These are phyloP conservation scores for Nyctereutes procyonoides DNA, from an alignment of 2,113 vertebrate species.

Conservation along the genomic window DNA sequence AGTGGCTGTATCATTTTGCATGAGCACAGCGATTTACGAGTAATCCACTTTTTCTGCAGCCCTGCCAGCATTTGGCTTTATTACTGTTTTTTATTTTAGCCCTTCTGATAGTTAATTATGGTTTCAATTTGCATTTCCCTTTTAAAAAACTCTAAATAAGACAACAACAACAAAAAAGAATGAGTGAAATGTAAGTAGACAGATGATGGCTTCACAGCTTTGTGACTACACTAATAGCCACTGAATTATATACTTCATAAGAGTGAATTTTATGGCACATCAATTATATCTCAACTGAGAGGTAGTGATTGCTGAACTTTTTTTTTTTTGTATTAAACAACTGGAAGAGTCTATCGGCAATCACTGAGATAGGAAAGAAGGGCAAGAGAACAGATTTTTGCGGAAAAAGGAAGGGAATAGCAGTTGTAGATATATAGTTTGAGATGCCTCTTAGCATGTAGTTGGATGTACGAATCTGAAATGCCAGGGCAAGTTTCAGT, in stretches of 20 bases:
- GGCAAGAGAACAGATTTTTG: not conserved
- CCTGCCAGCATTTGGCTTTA: not conserved
- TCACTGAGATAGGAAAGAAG: not conserved
- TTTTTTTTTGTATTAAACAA: not conserved
- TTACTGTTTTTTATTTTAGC: not conserved
- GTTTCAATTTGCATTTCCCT: not conserved
- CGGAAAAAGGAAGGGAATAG: not conserved
- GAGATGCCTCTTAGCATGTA: not conserved
- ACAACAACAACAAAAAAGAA: not conserved
- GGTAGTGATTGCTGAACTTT: not conserved
- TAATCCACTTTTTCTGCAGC: not conserved
- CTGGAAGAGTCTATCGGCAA: not conserved
- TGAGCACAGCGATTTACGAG: not conserved
- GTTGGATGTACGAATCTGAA: not conserved
- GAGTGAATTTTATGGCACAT: not conserved
- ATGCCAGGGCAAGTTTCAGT: not conserved
- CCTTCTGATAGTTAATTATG: not conserved
- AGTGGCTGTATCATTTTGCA: not conserved
- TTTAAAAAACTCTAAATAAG: not conserved
- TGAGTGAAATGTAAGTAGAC: not conserved
- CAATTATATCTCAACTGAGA: not conserved
- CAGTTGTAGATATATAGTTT: not conserved
- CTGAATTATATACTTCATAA: not conserved
- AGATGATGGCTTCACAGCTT: not conserved
- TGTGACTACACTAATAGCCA: not conserved